Evolutionary conservation across 2,888 invertebrate genomes (phyloP), one percentile per base, ranked within the genome.

Genomic region (Hypolimnas misippus): DNA sequence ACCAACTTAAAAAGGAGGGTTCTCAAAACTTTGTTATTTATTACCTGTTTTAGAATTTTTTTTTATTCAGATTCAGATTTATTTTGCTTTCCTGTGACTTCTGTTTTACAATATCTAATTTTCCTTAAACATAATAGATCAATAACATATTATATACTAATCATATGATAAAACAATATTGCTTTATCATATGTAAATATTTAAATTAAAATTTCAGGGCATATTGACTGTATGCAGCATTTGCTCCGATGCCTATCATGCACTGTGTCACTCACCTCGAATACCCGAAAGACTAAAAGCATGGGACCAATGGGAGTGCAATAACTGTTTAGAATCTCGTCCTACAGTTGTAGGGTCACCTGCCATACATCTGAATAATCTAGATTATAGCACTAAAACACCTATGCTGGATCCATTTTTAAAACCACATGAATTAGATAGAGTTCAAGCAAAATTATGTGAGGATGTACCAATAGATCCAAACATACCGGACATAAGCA

Each of bases 231-330:
- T 96, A 46, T 98, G 98, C 85, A 95, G 95, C 72, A 94, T 94
- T 33, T 98, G 98, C 82, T 96, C 96, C 49, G 96, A 97, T 82
- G 96, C 96, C 3, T 98, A 96, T 80, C 98, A 98, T 82, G 93
- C 95, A 66, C 88, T 93, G 33, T 98, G 98, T 77, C 98, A 97
- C 76, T 88, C 93, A 35, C 97, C 97, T 3, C 93, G 93, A 46
- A 92, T 96, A 66, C 84, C 89, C 3, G 93, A 93, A 64, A 91
- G 92, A 67, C 76, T 85, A 46, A 93, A 94, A 78, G 92, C 93
- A 12, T 93, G 93, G 77, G 89, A 93, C 42, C 94, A 94, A 71
- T 96, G 96, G 96, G 93, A 95, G 63, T 96, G 96, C 75, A 93
- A 93, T 58, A 95, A 95, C 69, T 96, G 96, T 71, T 84, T 89